Base-by-base conservation (phyloP, 2,797 vertebrate species). In the Heterohyrax brucei region DNA sequence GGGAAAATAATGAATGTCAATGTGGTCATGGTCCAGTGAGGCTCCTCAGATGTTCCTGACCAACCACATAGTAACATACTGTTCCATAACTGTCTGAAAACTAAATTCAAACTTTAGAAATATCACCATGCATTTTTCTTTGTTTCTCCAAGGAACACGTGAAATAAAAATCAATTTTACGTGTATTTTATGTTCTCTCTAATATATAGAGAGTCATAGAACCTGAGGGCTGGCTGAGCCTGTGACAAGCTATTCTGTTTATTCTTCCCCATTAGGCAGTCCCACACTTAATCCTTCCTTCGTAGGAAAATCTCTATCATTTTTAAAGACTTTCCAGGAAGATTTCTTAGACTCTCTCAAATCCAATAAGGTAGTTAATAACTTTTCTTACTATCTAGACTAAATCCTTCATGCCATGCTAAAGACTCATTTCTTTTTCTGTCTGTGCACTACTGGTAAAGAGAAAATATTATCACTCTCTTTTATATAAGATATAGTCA, bases 111-210 rank as follows among this genome's bases (percentile, higher is more conserved):
- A 68, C 86, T 87, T 91, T 81, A 64, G 92, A 92, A 93, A 83
- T 62, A 84, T 56, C n/a, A 19, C 84, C 62, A 33, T 50, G 85
- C 80, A 82, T 93, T 84, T 92, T 93, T 95, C 77, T 92, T 90
- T 75, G 66, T 96, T 97, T 97, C 90, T 96, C 94, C 84, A 66
- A 95, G 92, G 92, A 96, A 97, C 95, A 93, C 73, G 64, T 77
- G 82, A 97, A 94, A 79, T 89, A 95, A 96, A 97, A 97, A 90
- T 97, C 89, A 94, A 95, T 96, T 95, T 94, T 90, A 96, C 77
- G n/a, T 76, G n/a, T 70, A 70, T 94, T 89, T 85, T 85, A 33
- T 87, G 80, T 77, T 86, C 87, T 87, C n/a, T 87, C 84, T 70
- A 30, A 78, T 87, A 92, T 64, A 73, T 53, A 77, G 3, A 76